Evolutionary conservation across 2,797 vertebrate genomes (phyloP), one percentile per base, ranked within the genome.

Genomic region (Cirrhinus molitorella): DNA sequence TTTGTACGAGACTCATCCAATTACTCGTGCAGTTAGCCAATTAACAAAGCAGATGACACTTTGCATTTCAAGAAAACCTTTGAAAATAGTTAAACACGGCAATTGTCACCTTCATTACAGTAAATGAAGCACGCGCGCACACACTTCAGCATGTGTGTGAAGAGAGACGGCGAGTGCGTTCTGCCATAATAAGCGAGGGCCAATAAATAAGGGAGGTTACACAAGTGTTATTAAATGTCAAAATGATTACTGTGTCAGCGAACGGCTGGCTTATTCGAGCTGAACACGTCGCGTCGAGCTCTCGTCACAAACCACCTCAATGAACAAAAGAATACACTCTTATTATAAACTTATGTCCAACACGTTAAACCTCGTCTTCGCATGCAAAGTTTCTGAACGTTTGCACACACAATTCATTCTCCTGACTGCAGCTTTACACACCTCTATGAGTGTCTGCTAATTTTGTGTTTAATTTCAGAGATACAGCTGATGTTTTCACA

Each of bases 21-120:
- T 97, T 96, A 96, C 94, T 91, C 90, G 92, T 95, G 93, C 91
- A 92, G 92, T 94, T 93, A 93, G 89, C 92, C 93, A 93, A 94
- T 95, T 96, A 94, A 91, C 88, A 91, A 89, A 91, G 92, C 89
- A 91, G 93, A 91, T 86, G 85, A 78, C 81, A 83, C 83, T 53
- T 84, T 23, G 81, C 65, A 51, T 89, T 91, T 92, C 91, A 91
- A 88, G 88, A 28, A 79, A 77, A 59, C 49, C 47, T 67, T 72
- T 5, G 4, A 63, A 78, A 85, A 86, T 70, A 72, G 78, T 79
- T 81, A 71, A 81, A 81, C 83, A 23, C n/a, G 16, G 63, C 77
- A 80, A 66, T 79, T 53, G 74, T 78, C 57, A 68, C 72, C 51
- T 66, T 81, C 72, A 81, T 86, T 77, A 37, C 77, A 47, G 83